Percentiles rank a stretch among this genome's conserved stretches.
Evolutionary conservation across 1,140 invertebrate genomes (phyloP).

Genomic region (Polyergus mexicanus): DNA sequence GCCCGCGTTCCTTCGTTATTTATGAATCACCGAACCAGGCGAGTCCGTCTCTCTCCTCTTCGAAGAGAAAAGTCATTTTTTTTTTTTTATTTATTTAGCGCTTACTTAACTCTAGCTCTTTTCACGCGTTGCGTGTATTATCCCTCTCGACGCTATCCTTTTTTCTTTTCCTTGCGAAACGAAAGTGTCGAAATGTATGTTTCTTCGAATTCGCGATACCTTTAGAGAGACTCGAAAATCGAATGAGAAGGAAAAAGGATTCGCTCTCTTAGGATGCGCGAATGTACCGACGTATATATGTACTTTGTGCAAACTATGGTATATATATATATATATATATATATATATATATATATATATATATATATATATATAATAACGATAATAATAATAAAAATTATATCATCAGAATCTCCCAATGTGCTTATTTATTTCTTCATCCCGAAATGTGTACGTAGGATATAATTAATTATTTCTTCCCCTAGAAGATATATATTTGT

Average conservation of each 20-base stretch:
- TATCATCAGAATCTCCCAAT: conserved; percentile 2
- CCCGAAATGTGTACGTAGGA: background rate
- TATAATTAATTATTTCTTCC: no score
- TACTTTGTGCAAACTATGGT: background rate
- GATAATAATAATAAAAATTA: conserved; percentile 40
- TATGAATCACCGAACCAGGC: conserved; percentile 61
- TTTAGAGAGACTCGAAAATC: background rate
- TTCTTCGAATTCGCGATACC: background rate
- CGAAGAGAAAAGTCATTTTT: conserved; percentile 21
- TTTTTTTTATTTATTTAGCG: conserved; percentile 63
- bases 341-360: no score
- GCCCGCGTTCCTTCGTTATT: conserved; percentile 74
- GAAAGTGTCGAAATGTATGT: background rate
- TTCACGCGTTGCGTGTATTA: background rate
- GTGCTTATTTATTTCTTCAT: conserved; percentile 13
- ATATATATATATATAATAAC: no score
- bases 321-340: no score
- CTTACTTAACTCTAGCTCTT: conserved; percentile 8
- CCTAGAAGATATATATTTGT: background rate
- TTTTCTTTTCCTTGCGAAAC: background rate
- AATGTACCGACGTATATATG: background rate
- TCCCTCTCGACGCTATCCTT: no score
- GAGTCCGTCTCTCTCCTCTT: conserved; percentile 56
- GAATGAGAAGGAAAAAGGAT: background rate
- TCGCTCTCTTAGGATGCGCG: background rate